Evolutionary conservation across 2,113 vertebrate species (phyloP).

Genomic region (Aphyosemion australe): DNA sequence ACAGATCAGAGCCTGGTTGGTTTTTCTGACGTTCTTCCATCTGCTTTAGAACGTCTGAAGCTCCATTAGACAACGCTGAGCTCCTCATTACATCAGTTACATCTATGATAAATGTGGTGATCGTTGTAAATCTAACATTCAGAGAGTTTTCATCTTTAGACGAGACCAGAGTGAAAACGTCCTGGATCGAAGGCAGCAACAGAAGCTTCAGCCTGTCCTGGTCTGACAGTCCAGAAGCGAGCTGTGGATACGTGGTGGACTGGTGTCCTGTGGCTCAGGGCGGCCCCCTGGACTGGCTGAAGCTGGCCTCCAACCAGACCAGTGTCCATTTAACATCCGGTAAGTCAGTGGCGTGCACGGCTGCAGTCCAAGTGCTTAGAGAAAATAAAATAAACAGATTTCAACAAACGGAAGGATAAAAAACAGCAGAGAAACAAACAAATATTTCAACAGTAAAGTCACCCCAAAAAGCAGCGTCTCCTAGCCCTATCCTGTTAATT

Average conservation of each 20-base stretch:
- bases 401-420: too few species aligned
- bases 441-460: too few species aligned
- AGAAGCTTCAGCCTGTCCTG: constrained; percentile 65
- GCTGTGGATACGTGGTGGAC: constrained; percentile 76
- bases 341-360: neutral
- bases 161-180: neutral
- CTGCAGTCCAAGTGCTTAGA: too few species aligned
- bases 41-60: neutral
- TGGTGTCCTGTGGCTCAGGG: constrained; percentile 51
- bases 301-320: constrained; percentile 41
- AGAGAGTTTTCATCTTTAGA: constrained; percentile 15
- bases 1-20: too few species aligned
- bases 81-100: too few species aligned
- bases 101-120: too few species aligned
- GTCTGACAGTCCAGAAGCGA: constrained; percentile 33
- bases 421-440: too few species aligned
- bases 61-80: too few species aligned
- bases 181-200: constrained; percentile 4
- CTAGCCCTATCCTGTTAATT: too few species aligned
- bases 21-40: too few species aligned
- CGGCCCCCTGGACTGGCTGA: constrained; percentile 59
- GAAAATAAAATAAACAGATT: too few species aligned
- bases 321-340: constrained; percentile 43
- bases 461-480: too few species aligned
- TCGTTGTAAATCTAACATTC: neutral